Percentiles rank a stretch among this genome's conserved stretches.
phyloP scores from a whole-genome alignment of 2,888 invertebrate genomes.

The Kryphioiulus occultus region DNA sequence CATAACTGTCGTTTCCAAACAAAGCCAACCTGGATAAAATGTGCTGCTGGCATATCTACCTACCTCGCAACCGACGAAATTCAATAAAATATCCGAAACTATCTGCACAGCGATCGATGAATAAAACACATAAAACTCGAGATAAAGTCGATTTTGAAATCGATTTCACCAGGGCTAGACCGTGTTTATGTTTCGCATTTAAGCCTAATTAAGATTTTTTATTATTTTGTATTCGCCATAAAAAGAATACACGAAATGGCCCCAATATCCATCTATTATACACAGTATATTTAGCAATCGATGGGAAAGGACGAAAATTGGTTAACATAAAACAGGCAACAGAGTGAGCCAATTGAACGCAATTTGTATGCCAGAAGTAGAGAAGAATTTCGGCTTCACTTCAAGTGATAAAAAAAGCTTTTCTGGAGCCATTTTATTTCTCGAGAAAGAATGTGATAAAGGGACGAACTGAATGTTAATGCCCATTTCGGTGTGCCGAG shows the following conservation, averaged over 20 bases:
- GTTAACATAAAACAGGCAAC: neutral
- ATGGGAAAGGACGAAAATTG: conserved; percentile 12
- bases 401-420: neutral
- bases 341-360: neutral
- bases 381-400: neutral
- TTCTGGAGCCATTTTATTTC: neutral
- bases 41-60: conserved; percentile 2
- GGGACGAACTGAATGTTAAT: conserved; percentile 20
- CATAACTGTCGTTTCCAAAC: neutral
- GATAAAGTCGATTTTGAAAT: conserved; percentile 10
- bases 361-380: conserved; percentile 16
- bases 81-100: neutral
- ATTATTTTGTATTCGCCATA: neutral
- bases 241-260: neutral
- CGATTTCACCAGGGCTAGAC: neutral
- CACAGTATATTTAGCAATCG: neutral
- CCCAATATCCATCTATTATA: neutral
- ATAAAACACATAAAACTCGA: conserved; percentile 32
- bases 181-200: neutral
- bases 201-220: conserved; percentile 38
- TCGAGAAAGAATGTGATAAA: neutral
- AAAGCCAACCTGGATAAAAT: conserved; percentile 19
- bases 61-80: neutral
- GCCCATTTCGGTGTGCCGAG: neutral
- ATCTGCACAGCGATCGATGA: conserved; percentile 17